phyloP scores from a whole-genome alignment of 2,797 vertebrate species.

The Aldrovandia affinis region DNA sequence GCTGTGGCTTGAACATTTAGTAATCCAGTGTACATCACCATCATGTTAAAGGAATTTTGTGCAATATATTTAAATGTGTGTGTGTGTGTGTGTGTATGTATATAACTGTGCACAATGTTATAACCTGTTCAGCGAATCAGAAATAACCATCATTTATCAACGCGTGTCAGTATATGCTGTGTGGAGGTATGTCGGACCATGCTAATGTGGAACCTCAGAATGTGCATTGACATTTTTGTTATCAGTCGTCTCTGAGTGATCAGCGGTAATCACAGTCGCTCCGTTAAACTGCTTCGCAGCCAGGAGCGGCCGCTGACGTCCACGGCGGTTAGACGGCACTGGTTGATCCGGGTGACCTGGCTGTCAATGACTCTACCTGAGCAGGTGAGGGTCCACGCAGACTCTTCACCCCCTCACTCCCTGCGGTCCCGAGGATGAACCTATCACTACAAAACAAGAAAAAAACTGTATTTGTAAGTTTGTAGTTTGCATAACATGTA shows the following conservation, averaged over 20 bases:
- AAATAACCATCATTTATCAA: neutral
- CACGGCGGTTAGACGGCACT: neutral
- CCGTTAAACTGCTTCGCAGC: neutral
- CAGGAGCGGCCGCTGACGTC: neutral
- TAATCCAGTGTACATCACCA: too few species aligned
- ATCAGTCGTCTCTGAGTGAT: neutral
- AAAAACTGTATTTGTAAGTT: neutral
- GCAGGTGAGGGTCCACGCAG: neutral
- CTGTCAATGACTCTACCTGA: neutral
- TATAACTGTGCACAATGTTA: too few species aligned
- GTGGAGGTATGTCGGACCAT: neutral
- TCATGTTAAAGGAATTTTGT: too few species aligned
- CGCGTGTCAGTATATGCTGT: neutral
- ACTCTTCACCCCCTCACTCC: neutral
- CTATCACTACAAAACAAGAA: neutral
- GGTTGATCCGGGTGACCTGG: neutral
- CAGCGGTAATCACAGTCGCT: neutral
- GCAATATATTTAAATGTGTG: too few species aligned
- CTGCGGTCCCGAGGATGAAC: neutral
- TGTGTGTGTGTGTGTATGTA: too few species aligned
- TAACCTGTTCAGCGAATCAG: neutral
- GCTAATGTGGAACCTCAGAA: neutral
- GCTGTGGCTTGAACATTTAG: too few species aligned
- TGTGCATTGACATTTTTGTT: neutral
- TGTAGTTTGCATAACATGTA: neutral